These are phyloP conservation scores for Alsophila aescularia DNA, from an alignment of 2,888 invertebrate species.

Conservation along the genomic window DNA sequence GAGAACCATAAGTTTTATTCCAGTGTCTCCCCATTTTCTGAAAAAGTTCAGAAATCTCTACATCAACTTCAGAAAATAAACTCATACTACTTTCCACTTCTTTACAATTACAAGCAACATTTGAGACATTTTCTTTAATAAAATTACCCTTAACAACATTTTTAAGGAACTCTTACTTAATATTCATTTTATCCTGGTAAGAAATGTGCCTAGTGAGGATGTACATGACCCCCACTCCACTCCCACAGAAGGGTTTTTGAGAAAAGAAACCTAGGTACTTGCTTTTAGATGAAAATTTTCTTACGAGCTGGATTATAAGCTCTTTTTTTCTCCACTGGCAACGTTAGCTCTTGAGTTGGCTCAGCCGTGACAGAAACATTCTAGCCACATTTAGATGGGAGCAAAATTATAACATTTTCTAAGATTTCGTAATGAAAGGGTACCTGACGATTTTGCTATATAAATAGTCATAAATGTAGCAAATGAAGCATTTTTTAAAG, in stretches of 20 bases:
- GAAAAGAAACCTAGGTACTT: constrained; percentile 37
- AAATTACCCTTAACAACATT: not conserved
- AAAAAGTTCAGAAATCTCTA: not conserved
- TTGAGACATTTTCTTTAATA: not conserved
- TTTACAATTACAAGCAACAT: not conserved
- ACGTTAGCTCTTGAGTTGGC: constrained; percentile 12
- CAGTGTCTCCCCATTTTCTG: too few species aligned
- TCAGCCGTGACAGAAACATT: constrained; percentile 9
- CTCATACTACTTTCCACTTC: not conserved
- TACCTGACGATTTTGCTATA: too few species aligned
- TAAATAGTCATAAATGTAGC: too few species aligned
- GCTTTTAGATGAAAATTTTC: constrained; percentile 32
- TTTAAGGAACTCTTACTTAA: constrained; percentile 6
- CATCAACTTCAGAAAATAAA: not conserved
- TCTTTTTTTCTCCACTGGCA: constrained; percentile 12
- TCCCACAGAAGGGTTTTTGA: constrained; percentile 24
- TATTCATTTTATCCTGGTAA: constrained; percentile 1
- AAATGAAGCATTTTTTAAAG: too few species aligned
- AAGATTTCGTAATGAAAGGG: too few species aligned
- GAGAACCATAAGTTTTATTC: too few species aligned
- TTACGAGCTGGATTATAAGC: constrained; percentile 26
- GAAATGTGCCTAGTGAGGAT: constrained; percentile 1
- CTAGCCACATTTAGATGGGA: constrained; percentile 7
- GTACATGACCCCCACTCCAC: constrained; percentile 14
- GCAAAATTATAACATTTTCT: not conserved